phyloP scores from a whole-genome alignment of 2,797 vertebrate genomes.

The Streptopelia turtur region DNA sequence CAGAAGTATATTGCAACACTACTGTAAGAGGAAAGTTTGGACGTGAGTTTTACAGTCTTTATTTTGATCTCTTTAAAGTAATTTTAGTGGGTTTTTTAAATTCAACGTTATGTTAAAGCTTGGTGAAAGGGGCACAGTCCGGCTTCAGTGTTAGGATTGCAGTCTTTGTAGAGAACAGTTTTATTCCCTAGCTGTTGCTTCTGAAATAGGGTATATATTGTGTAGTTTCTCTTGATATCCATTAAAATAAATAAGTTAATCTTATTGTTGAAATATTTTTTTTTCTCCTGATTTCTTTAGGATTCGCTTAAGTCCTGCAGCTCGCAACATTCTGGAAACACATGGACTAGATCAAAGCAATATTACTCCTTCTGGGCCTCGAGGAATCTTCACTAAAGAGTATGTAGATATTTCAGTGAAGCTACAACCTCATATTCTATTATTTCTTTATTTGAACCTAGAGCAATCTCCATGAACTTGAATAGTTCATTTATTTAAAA shows the following conservation, averaged over 20 bases:
- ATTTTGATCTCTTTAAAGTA: not conserved
- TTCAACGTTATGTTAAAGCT: not conserved
- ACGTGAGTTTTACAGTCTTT: not conserved
- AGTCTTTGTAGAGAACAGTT: not conserved
- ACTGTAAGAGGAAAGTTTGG: not conserved
- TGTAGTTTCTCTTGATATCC: not conserved
- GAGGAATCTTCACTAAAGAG: slow-evolving; percentile 96
- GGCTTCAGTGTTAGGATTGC: not conserved
- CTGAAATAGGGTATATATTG: not conserved
- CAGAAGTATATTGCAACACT: not conserved
- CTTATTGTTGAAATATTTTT: not conserved
- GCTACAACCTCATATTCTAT: not conserved
- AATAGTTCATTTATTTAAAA: not conserved
- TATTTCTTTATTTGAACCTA: not conserved
- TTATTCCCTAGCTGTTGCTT: not conserved
- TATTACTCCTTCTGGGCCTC: slow-evolving; percentile 86
- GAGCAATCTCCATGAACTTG: not conserved
- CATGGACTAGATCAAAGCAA: slow-evolving; percentile 85
- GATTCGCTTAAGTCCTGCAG: slow-evolving; percentile 92
- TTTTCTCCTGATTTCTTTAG: slow-evolving; percentile 67
- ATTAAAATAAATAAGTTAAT: not conserved
- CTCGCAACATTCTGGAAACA: slow-evolving; percentile 90
- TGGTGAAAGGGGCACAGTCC: not conserved
- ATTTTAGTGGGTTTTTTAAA: not conserved
- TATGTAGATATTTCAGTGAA: slow-evolving; percentile 75